Evolutionary conservation across 2,888 invertebrate species (phyloP), one percentile per base, ranked within the genome.

Genomic region (Sympetrum striolatum): DNA sequence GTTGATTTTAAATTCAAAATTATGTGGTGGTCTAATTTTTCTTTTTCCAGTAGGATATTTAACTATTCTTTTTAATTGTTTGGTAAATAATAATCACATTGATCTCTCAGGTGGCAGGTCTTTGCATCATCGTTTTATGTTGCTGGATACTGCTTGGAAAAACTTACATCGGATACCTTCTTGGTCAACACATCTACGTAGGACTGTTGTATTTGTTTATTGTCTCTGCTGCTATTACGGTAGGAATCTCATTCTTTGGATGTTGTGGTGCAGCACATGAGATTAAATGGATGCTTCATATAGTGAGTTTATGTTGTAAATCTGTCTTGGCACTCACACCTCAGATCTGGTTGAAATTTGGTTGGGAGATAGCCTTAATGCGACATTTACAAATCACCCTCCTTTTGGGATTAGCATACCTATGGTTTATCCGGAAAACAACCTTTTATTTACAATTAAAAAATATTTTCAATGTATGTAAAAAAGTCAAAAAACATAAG

Each of bases 261-360:
- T 94, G 94, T 91, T 93, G 94, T 91, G 95, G 95, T 18, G 94
- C 94, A 80, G 93, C 94, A 91, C 94, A 93, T 91, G 94, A 94
- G 92, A 93, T 94, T 91, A 93, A 93, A 91, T 94, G 94, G 92
- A 94, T 94, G 93, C 93, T 94, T 35, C 92, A 94, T 80, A 93
- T 93, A 92, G 94, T 94, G 92, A 93, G 93, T 92, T 35, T 31
- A 12, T 44, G 25, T 12, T 2, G 14, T n/a, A 73, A 25, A 25
- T 25, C 8, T n/a, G n/a, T 18, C 73, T 25, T 25, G 25, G 12
- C 25, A 12, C 6, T 12, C 25, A 73, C 60, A 10, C 15, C 4
- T 60, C 18, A 22, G 60, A 60, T 10, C 15, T 22, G 15, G 4
- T n/a, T n/a, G n/a, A n/a, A n/a, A n/a, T n/a, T n/a, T n/a, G n/a